These are phyloP conservation scores for Pantherophis guttatus DNA, from an alignment of 2,113 vertebrate genomes.

Conservation along the genomic window DNA sequence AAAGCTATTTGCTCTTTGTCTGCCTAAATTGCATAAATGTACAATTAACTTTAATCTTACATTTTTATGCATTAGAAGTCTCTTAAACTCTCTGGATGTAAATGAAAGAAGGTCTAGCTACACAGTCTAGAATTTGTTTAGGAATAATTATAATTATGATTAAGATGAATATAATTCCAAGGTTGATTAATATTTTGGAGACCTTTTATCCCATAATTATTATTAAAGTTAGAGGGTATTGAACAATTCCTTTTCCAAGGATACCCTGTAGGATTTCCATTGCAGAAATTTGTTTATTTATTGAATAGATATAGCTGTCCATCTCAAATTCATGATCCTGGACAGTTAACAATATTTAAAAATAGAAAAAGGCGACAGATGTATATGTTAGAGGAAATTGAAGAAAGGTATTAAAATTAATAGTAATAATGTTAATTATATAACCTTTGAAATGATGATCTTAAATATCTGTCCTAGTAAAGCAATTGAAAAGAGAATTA, in stretches of 20 bases:
- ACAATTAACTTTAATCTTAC: neutral
- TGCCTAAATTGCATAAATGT: neutral
- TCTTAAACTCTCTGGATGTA: neutral
- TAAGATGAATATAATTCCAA: neutral
- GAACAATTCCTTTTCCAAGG: neutral
- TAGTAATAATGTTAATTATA: neutral
- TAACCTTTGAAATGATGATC: neutral
- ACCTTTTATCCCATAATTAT: neutral
- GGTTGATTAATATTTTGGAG: neutral
- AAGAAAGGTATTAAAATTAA: neutral
- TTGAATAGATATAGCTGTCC: neutral
- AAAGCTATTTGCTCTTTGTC: neutral
- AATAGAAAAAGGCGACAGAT: neutral
- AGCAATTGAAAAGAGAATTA: neutral
- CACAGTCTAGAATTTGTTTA: neutral
- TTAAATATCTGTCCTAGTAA: neutral
- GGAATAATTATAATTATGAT: neutral
- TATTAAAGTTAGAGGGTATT: neutral
- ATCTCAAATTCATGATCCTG: neutral
- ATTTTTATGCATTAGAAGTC: neutral
- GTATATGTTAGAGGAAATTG: neutral
- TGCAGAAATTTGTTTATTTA: neutral
- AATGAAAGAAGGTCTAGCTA: neutral
- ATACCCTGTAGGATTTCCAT: neutral
- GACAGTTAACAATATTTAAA: neutral